These are phyloP conservation scores for Orthonyx spaldingii DNA, from an alignment of 2,113 vertebrate species.

Conservation along the genomic window DNA sequence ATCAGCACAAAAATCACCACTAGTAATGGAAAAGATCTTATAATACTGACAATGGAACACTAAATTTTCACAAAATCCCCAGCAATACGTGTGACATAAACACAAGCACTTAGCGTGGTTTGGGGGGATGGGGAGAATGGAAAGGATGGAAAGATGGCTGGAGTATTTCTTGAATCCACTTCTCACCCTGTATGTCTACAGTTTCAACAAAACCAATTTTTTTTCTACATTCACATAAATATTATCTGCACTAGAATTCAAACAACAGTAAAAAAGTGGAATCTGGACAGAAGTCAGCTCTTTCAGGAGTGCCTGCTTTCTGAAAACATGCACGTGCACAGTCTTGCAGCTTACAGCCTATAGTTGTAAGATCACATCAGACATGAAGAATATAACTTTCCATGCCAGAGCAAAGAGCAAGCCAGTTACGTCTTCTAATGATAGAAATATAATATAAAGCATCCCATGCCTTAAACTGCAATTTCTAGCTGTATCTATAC, in stretches of 20 bases:
- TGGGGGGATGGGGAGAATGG: neutral
- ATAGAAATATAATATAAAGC: neutral
- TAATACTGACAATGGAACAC: neutral
- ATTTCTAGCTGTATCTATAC: neutral
- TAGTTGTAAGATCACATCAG: neutral
- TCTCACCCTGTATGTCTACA: neutral
- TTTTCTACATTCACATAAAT: neutral
- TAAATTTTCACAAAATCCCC: neutral
- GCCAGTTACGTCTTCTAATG: neutral
- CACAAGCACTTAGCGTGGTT: neutral
- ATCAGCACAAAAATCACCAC: neutral
- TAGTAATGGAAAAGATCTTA: neutral
- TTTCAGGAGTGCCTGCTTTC: neutral
- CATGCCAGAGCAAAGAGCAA: neutral
- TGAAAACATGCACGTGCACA: neutral
- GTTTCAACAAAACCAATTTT: neutral
- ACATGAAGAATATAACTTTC: neutral
- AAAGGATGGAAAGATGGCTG: neutral
- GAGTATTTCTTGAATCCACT: neutral
- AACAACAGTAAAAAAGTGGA: neutral
- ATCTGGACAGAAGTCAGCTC: neutral
- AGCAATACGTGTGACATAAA: neutral
- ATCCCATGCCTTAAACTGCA: neutral
- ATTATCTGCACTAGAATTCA: neutral
- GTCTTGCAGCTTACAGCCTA: neutral